phyloP scores from a whole-genome alignment of 2,113 vertebrate genomes.

The Pachycephala philippinensis region DNA sequence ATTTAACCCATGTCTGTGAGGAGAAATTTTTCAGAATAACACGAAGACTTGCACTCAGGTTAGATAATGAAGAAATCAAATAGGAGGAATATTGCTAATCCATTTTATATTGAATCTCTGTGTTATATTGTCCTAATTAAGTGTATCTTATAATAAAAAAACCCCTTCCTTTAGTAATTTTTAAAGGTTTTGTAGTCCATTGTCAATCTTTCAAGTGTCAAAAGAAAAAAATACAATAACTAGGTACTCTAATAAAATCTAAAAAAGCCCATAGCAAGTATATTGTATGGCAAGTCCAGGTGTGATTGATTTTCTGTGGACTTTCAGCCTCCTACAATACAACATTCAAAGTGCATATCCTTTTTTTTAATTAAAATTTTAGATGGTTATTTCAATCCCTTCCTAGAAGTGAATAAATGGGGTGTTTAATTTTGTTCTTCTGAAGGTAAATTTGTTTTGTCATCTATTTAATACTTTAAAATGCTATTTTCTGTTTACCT shows the following conservation, averaged over 20 bases:
- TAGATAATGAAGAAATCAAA: neutral
- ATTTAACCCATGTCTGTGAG: neutral
- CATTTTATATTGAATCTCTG: neutral
- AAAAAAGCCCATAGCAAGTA: neutral
- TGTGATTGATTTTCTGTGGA: neutral
- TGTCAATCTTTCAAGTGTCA: neutral
- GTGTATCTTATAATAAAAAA: neutral
- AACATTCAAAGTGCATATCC: neutral
- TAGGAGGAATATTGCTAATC: neutral
- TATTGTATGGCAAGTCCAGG: neutral
- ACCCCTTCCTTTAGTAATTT: neutral
- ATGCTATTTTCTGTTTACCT: neutral
- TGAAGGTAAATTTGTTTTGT: neutral
- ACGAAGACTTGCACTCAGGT: neutral
- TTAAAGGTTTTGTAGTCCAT: neutral
- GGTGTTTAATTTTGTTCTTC: neutral
- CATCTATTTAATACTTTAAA: neutral
- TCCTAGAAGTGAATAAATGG: neutral
- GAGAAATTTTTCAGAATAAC: neutral
- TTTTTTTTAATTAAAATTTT: neutral
- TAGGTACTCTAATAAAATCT: neutral
- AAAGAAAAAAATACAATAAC: neutral
- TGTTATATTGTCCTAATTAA: neutral
- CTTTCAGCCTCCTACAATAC: neutral
- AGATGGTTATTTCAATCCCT: neutral